Base-by-base conservation (phyloP, 2,797 vertebrate genomes). In the Spinibarbus caldwelli region DNA sequence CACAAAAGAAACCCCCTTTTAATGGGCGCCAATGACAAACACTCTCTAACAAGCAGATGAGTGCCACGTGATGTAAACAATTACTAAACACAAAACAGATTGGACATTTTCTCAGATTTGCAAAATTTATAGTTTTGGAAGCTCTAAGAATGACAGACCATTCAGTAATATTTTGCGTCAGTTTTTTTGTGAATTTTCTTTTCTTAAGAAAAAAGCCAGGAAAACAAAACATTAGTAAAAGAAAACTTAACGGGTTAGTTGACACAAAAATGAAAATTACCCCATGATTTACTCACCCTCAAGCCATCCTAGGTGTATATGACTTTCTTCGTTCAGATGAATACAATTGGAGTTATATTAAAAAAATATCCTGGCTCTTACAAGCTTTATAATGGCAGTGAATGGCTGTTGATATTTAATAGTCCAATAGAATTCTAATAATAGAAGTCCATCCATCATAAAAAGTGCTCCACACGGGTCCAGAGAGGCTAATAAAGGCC, bases 11-110 rank as follows among this genome's bases (percentile, higher is more conserved):
- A 52, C 34, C 62, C 52, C 73, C 21, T 52, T 87, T 87, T 86
- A 86, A n/a, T n/a, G n/a, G n/a, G n/a, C n/a, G n/a, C 45, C 79
- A 77, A 47, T 62, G 67, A 79, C 83, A 86, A 54, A 76, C 66
- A 47, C 57, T 73, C 43, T 9, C 54, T 29, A 77, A 80, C 41
- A 14, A 70, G 47, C 36, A 84, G 47, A 83, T 84, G 82, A 19
- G 0, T 54, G n/a, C 26, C 73, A 64, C 52, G 38, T 72, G 52
- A 85, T 62, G 76, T 41, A 77, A 79, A 85, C 17, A 34, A 36
- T 2, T 31, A n/a, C 21, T 38, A 36, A 79, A 85, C 36, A 31
- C 29, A 36, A 49, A 85, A 36, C 83, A 71, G 75, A 71, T 41
- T 15, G 6, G 21, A 80, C 15, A 64, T 19, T 64, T 76, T 77